Evolutionary conservation across 2,113 vertebrate genomes (phyloP).

Genomic region (Sinosuthora webbiana): DNA sequence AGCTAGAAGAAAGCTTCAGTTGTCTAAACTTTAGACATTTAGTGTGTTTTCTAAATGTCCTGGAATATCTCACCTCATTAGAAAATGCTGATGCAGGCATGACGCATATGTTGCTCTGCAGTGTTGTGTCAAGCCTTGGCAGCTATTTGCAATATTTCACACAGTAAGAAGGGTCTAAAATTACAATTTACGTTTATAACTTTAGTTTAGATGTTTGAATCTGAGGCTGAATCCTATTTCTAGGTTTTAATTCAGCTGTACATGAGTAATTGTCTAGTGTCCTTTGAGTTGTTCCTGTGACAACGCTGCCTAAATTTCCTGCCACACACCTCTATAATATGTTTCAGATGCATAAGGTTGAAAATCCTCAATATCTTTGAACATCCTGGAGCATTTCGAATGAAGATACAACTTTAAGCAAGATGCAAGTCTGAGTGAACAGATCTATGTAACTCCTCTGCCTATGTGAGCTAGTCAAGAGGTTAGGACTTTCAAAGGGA

Average conservation of each 20-base stretch:
- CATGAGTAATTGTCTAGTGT: neutral
- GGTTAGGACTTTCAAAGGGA: neutral
- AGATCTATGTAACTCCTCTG: neutral
- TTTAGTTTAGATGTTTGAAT: neutral
- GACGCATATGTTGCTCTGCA: neutral
- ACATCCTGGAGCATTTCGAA: neutral
- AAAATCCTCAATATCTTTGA: neutral
- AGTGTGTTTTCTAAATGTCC: neutral
- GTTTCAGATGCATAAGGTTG: neutral
- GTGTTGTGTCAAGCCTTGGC: neutral
- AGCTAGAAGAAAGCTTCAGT: neutral
- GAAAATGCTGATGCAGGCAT: neutral
- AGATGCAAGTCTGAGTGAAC: neutral
- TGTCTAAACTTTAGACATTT: neutral
- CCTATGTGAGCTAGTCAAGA: neutral
- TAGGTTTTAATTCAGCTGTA: neutral
- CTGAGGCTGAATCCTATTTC: neutral
- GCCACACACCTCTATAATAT: accelerated
- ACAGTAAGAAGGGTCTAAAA: neutral
- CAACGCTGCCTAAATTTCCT: neutral
- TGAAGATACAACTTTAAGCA: neutral
- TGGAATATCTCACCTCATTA: neutral
- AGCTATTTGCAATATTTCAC: neutral
- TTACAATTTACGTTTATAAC: neutral
- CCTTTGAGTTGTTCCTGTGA: neutral